These are phyloP conservation scores for Choristoneura fumiferana DNA, from an alignment of 1,140 invertebrate species.

Conservation along the genomic window DNA sequence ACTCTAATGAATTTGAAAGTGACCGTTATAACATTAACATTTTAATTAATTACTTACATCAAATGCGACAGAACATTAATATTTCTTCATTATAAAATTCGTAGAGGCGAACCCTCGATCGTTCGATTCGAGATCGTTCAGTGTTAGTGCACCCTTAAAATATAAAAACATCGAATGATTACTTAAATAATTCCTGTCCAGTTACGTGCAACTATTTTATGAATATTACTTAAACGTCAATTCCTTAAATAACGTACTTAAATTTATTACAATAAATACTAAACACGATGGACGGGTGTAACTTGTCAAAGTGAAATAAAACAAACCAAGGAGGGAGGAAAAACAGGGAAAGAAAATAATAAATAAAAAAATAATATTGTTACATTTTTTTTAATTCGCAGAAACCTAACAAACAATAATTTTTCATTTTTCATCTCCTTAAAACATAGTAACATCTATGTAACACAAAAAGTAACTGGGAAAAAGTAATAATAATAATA, in stretches of 20 bases:
- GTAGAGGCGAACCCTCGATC: conserved; percentile 47
- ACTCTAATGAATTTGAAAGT: conserved; percentile 42
- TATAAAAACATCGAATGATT: conserved; percentile 61
- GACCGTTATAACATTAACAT: conserved; percentile 43
- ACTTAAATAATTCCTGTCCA: conserved; percentile 55
- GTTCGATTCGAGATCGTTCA: conserved; percentile 31
- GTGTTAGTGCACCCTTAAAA: conserved; percentile 62
- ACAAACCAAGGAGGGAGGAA: conserved; percentile 38
- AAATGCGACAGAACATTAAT: conserved; percentile 54
- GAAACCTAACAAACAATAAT: conserved; percentile 80
- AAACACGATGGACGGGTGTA: conserved; percentile 77
- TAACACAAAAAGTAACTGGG: conserved; percentile 77
- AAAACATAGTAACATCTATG: conserved; percentile 80
- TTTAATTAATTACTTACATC: conserved; percentile 49
- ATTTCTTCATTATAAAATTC: conserved; percentile 63
- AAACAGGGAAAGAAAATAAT: conserved; percentile 63
- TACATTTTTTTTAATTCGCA: conserved; percentile 78
- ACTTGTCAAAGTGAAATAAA: conserved; percentile 64
- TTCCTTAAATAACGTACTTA: conserved; percentile 73
- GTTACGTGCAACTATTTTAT: conserved; percentile 59
- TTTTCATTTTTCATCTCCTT: conserved; percentile 75
- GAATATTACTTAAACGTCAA: conserved; percentile 59
- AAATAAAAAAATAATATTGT: conserved; percentile 65
- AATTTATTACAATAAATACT: conserved; percentile 71
- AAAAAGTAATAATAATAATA: conserved; percentile 75